A percentile compares a stretch with the other conserved stretches of the same genome.
These are phyloP conservation scores for Chloebia gouldiae DNA, from an alignment of 2,113 vertebrate genomes.

Conservation along the genomic window DNA sequence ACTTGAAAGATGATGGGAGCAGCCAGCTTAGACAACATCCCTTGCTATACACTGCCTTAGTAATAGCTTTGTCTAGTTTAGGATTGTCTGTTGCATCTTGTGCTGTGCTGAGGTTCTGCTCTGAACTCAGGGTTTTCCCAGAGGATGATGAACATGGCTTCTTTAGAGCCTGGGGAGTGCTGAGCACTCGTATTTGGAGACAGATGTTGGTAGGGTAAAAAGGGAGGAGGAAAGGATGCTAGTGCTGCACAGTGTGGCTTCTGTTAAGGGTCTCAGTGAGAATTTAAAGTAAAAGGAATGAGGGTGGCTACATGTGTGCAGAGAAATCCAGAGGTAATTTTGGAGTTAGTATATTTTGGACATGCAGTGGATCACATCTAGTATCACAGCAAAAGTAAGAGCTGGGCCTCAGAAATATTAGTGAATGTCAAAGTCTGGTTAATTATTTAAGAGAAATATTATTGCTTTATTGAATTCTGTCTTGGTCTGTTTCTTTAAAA, in stretches of 20 bases:
- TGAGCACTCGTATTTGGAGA: fast-evolving
- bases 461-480: slow-evolving; percentile 65
- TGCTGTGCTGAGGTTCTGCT: neutral
- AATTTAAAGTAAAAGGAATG: neutral
- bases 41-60: neutral
- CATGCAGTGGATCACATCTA: neutral
- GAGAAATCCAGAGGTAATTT: neutral
- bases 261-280: neutral
- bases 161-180: neutral
- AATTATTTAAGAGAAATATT: slow-evolving; percentile 72
- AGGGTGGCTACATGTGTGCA: neutral
- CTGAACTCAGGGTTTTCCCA: neutral
- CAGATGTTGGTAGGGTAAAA: neutral
- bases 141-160: neutral
- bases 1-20: slow-evolving; percentile 29
- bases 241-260: neutral
- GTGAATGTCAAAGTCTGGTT: slow-evolving; percentile 38
- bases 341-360: neutral
- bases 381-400: neutral
- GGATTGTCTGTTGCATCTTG: neutral
- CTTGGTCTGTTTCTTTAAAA: slow-evolving; percentile 54
- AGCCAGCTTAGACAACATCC: neutral
- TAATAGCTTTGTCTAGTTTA: slow-evolving; percentile 29
- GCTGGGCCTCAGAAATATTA: neutral
- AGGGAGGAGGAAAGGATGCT: neutral